Percentiles rank a stretch among this genome's conserved stretches.
Evolutionary conservation across 2,113 vertebrate species (phyloP).

Genomic region (Myrmecobius fasciatus): DNA sequence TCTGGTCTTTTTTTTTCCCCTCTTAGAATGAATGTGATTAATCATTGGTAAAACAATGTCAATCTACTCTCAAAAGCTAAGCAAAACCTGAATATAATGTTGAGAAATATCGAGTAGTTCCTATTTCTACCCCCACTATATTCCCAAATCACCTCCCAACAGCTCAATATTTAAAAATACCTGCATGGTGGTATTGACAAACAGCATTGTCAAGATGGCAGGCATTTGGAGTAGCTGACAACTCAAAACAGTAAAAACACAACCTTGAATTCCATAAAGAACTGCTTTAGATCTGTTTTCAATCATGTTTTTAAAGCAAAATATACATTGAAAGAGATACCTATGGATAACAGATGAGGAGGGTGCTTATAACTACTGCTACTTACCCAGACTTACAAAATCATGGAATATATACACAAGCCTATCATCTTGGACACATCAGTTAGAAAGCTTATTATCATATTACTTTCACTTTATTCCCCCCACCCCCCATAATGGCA

Average conservation of each 20-base stretch:
- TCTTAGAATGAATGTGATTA: slow-evolving; percentile 68
- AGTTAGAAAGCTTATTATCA: background rate
- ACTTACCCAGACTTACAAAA: slow-evolving; percentile 14
- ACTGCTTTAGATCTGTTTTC: slow-evolving; percentile 46
- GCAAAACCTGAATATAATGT: slow-evolving; percentile 21
- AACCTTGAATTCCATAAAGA: slow-evolving; percentile 44
- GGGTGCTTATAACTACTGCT: background rate
- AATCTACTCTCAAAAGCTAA: slow-evolving; percentile 14
- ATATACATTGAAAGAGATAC: slow-evolving; percentile 35
- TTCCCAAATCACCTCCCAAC: slow-evolving; percentile 13
- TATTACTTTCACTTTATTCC: background rate
- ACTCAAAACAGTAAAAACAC: slow-evolving; percentile 60
- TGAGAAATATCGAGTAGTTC: background rate
- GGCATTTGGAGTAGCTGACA: slow-evolving; percentile 58
- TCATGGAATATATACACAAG: slow-evolving; percentile 1
- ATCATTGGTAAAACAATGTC: background rate
- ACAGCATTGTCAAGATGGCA: slow-evolving; percentile 48
- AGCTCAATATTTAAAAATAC: slow-evolving; percentile 64
- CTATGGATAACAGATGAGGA: background rate
- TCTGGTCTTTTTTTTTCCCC: slow-evolving; percentile 2
- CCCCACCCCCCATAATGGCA: background rate
- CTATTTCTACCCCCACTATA: slow-evolving; percentile 14
- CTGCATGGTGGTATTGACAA: slow-evolving; percentile 26
- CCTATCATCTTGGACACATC: background rate
- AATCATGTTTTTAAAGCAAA: slow-evolving; percentile 37